These are phyloP conservation scores for Rafetus swinhoei DNA, from an alignment of 2,113 vertebrate genomes.

Conservation along the genomic window DNA sequence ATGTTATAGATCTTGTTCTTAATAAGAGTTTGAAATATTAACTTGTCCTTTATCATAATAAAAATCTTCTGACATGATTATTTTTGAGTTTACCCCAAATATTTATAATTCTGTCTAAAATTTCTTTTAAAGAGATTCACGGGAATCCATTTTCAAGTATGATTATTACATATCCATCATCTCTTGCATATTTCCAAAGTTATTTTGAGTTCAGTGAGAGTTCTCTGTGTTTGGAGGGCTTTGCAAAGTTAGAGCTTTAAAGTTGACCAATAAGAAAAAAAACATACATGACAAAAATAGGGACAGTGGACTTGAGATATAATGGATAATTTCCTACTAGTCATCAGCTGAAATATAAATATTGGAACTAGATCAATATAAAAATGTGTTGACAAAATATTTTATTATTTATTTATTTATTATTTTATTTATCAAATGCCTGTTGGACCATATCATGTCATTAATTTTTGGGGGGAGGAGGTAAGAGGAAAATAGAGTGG, in stretches of 20 bases:
- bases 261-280: not conserved
- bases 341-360: slow-evolving; percentile 4
- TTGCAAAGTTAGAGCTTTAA: not conserved
- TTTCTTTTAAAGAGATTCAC: not conserved
- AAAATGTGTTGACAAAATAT: not conserved
- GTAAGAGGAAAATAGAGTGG: not conserved
- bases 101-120: not conserved
- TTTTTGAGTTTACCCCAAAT: not conserved
- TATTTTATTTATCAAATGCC: not conserved
- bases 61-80: not conserved
- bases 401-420: not conserved
- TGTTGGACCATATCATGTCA: not conserved
- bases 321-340: not conserved
- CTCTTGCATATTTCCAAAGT: not conserved
- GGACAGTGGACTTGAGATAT: not conserved
- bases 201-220: not conserved
- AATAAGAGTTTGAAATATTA: not conserved
- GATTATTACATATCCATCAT: not conserved
- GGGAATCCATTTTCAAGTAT: not conserved
- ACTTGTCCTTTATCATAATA: not conserved
- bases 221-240: not conserved
- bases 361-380: not conserved
- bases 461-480: not conserved
- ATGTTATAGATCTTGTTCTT: not conserved
- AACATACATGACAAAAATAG: not conserved